phyloP scores from a whole-genome alignment of 2,888 invertebrate species.

The Apodemia mormo region DNA sequence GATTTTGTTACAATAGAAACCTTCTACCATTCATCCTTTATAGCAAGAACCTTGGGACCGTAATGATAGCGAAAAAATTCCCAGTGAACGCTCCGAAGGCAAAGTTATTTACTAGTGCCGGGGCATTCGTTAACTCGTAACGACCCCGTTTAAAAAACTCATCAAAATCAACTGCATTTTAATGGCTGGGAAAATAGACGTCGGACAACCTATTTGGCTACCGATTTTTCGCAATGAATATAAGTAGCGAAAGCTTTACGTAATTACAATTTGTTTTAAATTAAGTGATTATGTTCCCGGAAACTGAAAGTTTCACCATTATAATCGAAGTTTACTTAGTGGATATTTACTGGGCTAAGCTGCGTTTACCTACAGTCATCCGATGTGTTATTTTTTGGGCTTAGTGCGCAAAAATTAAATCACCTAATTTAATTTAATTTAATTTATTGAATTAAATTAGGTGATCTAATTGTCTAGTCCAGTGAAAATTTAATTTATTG shows the following conservation, averaged over 20 bases:
- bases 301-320: no score
- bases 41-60: neutral
- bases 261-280: no score
- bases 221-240: neutral
- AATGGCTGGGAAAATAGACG: neutral
- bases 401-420: no score
- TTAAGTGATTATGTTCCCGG: no score
- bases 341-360: no score
- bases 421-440: no score
- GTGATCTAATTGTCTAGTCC: no score
- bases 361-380: no score
- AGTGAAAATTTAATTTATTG: no score
- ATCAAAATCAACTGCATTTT: constrained; percentile 18
- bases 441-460: no score
- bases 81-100: neutral
- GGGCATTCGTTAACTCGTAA: constrained; percentile 13
- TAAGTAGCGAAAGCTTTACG: neutral
- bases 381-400: no score
- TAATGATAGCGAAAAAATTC: neutral
- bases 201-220: neutral
- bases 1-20: neutral
- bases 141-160: constrained; percentile 2
- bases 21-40: neutral
- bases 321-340: no score
- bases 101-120: constrained; percentile 11